Evolutionary conservation across 2,113 vertebrate genomes (phyloP).

Genomic region (Clarias gariepinus): DNA sequence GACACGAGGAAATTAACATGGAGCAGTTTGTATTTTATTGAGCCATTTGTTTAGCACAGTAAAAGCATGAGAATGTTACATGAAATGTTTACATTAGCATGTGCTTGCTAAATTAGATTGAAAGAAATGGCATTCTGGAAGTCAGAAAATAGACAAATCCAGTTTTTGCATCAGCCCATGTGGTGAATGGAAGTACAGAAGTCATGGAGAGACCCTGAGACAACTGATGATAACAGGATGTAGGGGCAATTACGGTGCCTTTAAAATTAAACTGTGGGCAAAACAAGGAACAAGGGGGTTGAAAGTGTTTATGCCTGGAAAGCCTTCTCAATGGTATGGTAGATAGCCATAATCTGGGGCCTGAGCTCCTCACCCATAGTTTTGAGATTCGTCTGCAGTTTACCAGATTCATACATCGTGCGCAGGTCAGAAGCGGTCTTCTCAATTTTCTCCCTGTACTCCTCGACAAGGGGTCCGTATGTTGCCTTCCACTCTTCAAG

Average conservation of each 20-base stretch:
- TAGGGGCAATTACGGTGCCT: not conserved
- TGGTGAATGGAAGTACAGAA: conserved; percentile 32
- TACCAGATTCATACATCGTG: conserved; percentile 47
- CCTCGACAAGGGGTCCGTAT: conserved; percentile 63
- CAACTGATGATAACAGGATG: not conserved
- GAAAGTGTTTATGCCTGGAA: not conserved
- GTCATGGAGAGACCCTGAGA: not conserved
- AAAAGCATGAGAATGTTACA: not conserved
- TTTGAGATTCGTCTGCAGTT: conserved; percentile 50
- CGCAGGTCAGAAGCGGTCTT: conserved; percentile 49
- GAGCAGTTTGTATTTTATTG: not conserved
- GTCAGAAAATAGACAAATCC: not conserved
- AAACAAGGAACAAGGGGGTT: no score
- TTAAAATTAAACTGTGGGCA: not conserved
- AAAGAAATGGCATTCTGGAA: not conserved
- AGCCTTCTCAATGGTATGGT: not conserved
- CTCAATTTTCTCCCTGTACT: conserved; percentile 70
- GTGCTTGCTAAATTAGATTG: not conserved
- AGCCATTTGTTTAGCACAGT: not conserved
- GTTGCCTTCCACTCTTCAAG: conserved; percentile 65
- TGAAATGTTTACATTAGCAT: conserved; percentile 19
- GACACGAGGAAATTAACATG: not conserved
- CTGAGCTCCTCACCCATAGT: conserved; percentile 31
- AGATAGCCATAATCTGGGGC: conserved; percentile 33
- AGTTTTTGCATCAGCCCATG: conserved; percentile 18